Base-by-base conservation (phyloP, 2,888 invertebrate species). In the Acanthosepion pharaonis region DNA sequence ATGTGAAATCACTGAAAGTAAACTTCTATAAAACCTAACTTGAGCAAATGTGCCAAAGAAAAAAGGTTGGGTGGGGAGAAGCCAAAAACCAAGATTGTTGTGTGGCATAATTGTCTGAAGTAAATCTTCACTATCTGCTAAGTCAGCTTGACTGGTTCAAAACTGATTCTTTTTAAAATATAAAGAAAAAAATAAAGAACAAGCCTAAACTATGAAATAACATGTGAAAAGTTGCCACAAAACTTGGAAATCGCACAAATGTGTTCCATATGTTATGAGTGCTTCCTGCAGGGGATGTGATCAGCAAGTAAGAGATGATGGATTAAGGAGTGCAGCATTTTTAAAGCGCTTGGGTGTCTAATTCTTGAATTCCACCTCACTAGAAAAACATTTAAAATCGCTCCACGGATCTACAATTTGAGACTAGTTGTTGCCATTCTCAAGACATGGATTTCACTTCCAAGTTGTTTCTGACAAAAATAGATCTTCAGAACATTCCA, bases 21-120 rank as follows among this genome's bases (percentile, higher is more conserved):
- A 78, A n/a, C n/a, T n/a, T 78, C n/a, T 23, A 78, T 78, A 78
- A 78, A 78, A 78, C n/a, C 78, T 8, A n/a, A 78, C n/a, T 78
- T 78, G 78, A 78, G 11, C n/a, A n/a, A 78, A 78, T n/a, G n/a
- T n/a, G n/a, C n/a, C 18, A 33, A 78, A 78, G 78, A 3, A 33
- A 11, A n/a, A 15, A n/a, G n/a, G n/a, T n/a, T 11, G 18, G n/a
- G n/a, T 3, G 18, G 78, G 3, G 59, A 23, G 5, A 23, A 23
- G 59, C 55, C 59, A 20, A 59, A 59, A 59, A 23, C 59, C 59
- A n/a, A 78, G 33, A 33, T 78, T 78, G 78, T 78, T 78, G 15
- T 78, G 78, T 78, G 78, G n/a, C 78, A 78, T 78, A 78, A 78
- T 78, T 78, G 78, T 78, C 78, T 78, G n/a, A 78, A 78, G 78